Base-by-base conservation (phyloP, 2,113 vertebrate species). In the Rallus limicola region DNA sequence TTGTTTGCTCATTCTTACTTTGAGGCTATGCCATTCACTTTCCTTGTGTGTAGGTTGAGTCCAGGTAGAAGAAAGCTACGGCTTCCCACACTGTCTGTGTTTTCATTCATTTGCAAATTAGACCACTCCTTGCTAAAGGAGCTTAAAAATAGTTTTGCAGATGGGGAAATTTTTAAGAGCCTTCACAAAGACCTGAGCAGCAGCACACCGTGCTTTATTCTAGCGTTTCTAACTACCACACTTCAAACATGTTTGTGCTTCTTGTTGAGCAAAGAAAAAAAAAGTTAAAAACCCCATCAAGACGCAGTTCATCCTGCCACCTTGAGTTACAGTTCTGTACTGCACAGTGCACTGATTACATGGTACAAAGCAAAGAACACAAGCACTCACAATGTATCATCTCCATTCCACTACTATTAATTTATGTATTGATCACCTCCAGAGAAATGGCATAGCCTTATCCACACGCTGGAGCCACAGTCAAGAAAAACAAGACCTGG, bases 21-120 rank as follows among this genome's bases (percentile, higher is more conserved):
- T 36, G 24, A 87, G 77, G n/a, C 40, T 29, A 20, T 65, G 65
- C 24, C 65, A 55, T 71, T 94, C 86, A 55, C 52, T 79, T 78
- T 44, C 46, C 33, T 48, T 53, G 10, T 14, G 42, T 21, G 4
- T 71, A 19, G 48, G 53, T 46, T 46, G 44, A 95, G 48, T 55
- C 77, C 74, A 95, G 88, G 86, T 90, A 93, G 83, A 95, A 89
- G 59, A 92, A 53, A 70, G 26, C 75, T n/a, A 53, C 48, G 36
- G 86, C 82, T 92, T 87, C 69, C 81, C 77, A 78, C 59, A 36
- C 10, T 69, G 44, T 65, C 65, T 58, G 21, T 44, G 65, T 62
- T 76, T 91, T 84, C 48, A 92, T 89, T 91, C 81, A 92, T 58
- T 91, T 95, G 91, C 65, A 95, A 92, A 92, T 95, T 36, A 93